phyloP scores from a whole-genome alignment of 2,888 invertebrate genomes.

The Rhagonycha fulva region DNA sequence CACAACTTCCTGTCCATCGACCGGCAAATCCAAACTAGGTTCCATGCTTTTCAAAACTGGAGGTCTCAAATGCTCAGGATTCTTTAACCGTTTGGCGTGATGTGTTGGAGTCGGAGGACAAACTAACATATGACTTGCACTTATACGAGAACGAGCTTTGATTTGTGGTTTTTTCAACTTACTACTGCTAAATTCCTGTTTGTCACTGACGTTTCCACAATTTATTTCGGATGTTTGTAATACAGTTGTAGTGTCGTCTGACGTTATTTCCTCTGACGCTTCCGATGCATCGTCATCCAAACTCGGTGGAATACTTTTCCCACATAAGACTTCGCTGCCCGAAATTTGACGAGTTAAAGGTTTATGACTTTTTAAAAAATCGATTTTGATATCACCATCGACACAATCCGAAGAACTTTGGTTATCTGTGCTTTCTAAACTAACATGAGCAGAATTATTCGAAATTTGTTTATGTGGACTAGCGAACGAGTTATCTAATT shows the following conservation, averaged over 20 bases:
- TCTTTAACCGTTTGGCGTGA: slow-evolving; percentile 72
- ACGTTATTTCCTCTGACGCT: background rate
- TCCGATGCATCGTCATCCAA: slow-evolving; percentile 7
- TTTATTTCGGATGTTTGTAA: background rate
- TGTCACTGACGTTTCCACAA: background rate
- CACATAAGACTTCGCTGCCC: slow-evolving; percentile 4
- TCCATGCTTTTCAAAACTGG: slow-evolving; percentile 58
- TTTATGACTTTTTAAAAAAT: slow-evolving; percentile 64
- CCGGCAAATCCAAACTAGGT: slow-evolving; percentile 27
- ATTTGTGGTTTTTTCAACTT: slow-evolving; percentile 21
- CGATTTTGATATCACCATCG: slow-evolving; percentile 15
- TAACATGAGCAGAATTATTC: slow-evolving; percentile 44
- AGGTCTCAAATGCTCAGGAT: slow-evolving; percentile 50
- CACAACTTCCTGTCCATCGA: slow-evolving; percentile 50
- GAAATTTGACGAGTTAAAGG: slow-evolving; percentile 71
- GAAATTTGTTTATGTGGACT: slow-evolving; percentile 40
- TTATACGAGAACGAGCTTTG: slow-evolving; percentile 29
- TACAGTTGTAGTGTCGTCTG: background rate
- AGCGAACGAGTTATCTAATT: slow-evolving; percentile 36
- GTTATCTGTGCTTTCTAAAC: slow-evolving; percentile 49
- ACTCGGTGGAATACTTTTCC: slow-evolving; percentile 1
- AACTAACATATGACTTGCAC: slow-evolving; percentile 60
- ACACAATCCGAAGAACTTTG: slow-evolving; percentile 43
- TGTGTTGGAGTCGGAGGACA: slow-evolving; percentile 90
- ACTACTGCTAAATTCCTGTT: slow-evolving; percentile 9